Percentiles rank a stretch among this genome's conserved stretches.
phyloP scores from a whole-genome alignment of 2,888 invertebrate species.

The Thelaira solivaga region DNA sequence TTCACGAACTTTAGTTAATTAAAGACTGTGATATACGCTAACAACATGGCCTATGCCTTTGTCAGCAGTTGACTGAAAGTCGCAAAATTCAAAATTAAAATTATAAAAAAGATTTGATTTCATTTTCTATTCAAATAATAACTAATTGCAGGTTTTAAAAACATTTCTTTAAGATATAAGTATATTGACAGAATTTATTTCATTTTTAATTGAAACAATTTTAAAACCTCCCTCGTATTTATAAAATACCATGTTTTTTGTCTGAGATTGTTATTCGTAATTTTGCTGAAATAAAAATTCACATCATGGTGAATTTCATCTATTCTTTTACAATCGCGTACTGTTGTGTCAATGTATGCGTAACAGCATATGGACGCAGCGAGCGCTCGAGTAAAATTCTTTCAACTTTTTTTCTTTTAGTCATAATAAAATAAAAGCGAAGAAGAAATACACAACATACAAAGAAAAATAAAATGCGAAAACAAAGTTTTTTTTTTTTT shows the following conservation, averaged over 20 bases:
- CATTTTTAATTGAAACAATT: not conserved
- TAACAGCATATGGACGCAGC: slow-evolving; percentile 4
- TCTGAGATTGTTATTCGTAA: not conserved
- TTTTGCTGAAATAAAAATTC: slow-evolving; percentile 38
- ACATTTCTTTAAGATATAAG: too few species aligned
- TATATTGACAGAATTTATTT: too few species aligned
- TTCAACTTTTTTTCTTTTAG: not conserved
- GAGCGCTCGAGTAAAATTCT: slow-evolving; percentile 20
- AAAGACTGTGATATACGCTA: too few species aligned
- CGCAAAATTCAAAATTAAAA: too few species aligned
- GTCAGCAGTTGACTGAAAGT: too few species aligned
- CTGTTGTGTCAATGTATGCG: slow-evolving; percentile 12
- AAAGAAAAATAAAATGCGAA: slow-evolving; percentile 42
- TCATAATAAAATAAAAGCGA: slow-evolving; percentile 7
- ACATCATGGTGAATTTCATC: slow-evolving; percentile 38
- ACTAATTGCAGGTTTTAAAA: too few species aligned
- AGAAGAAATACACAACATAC: slow-evolving; percentile 5
- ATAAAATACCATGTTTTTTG: not conserved
- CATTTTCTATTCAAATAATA: too few species aligned
- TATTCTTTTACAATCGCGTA: not conserved
- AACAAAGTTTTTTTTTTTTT: too few species aligned
- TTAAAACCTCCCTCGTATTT: not conserved
- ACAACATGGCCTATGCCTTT: too few species aligned
- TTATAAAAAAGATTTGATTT: too few species aligned
- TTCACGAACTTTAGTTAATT: too few species aligned